Conservation (phyloP, 2,797 vertebrate species). For the Notolepis coatsorum region DNA sequence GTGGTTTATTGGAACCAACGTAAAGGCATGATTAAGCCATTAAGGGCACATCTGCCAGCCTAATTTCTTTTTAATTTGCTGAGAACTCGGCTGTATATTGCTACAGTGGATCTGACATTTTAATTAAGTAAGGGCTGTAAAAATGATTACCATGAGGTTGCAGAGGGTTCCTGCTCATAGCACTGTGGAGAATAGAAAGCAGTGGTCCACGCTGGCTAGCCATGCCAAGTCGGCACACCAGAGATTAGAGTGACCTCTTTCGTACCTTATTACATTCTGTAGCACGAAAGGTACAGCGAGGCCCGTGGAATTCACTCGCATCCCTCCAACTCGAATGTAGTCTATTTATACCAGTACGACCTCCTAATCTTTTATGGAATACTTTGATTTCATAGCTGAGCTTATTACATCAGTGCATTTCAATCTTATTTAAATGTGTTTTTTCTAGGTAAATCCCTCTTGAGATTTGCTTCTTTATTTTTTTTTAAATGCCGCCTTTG, state of each 20-base stretch:
- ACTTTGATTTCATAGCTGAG: conserved; percentile 17
- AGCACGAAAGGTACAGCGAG: background rate
- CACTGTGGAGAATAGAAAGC: conserved; percentile 46
- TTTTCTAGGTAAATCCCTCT: conserved; percentile 53
- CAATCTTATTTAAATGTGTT: conserved; percentile 48
- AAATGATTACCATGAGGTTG: conserved; percentile 65
- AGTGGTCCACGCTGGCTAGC: conserved; percentile 13
- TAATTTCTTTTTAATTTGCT: conserved; percentile 83
- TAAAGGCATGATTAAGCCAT: conserved; percentile 79
- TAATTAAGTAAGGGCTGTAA: conserved; percentile 75
- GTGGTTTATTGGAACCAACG: conserved; percentile 68
- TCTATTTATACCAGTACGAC: conserved; percentile 12
- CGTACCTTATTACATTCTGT: conserved; percentile 13
- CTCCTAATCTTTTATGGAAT: background rate
- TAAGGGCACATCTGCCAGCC: conserved; percentile 81
- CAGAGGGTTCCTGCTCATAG: conserved; percentile 39
- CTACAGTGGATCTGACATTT: conserved; percentile 74
- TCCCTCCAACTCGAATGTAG: background rate
- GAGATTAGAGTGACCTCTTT: conserved; percentile 32
- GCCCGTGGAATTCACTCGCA: background rate
- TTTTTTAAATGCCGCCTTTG: conserved; percentile 47
- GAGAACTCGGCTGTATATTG: conserved; percentile 65
- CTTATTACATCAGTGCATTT: conserved; percentile 44
- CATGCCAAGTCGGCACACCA: conserved; percentile 30
- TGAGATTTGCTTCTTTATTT: conserved; percentile 44